phyloP scores from a whole-genome alignment of 2,888 invertebrate species.

The Ceramica pisi region DNA sequence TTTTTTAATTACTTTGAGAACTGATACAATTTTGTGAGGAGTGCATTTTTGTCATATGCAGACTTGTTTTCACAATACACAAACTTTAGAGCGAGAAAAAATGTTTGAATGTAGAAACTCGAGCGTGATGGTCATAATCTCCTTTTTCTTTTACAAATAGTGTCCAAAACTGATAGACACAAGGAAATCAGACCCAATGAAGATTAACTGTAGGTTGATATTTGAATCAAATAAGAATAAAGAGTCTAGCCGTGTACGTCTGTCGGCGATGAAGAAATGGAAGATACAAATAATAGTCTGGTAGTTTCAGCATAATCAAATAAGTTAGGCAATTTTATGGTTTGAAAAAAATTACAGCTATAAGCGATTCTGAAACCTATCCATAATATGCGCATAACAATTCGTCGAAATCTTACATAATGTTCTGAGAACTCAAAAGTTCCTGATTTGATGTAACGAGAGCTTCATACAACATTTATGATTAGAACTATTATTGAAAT shows the following conservation, averaged over 20 bases:
- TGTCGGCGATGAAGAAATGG: background rate
- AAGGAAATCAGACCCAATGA: background rate
- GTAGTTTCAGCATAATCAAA: background rate
- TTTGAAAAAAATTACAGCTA: too few relatives aligned
- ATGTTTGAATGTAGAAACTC: background rate
- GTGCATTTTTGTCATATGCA: background rate
- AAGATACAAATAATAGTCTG: background rate
- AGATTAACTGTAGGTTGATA: background rate
- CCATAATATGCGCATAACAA: background rate
- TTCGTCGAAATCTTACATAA: conserved; percentile 9
- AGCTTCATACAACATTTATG: conserved; percentile 40
- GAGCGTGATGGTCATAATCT: accelerated
- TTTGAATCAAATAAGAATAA: background rate
- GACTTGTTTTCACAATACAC: background rate
- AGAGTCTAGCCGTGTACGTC: too few relatives aligned
- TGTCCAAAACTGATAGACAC: background rate
- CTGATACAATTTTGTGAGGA: background rate
- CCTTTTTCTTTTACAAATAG: background rate
- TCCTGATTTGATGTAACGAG: conserved; percentile 39
- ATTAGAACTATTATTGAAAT: conserved; percentile 56
- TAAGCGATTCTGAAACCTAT: background rate
- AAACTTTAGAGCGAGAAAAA: background rate
- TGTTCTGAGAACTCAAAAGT: conserved; percentile 28
- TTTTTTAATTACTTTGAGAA: conserved; percentile 36
- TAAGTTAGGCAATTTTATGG: background rate